Percentiles rank a stretch among this genome's conserved stretches.
phyloP scores from a whole-genome alignment of 2,113 vertebrate genomes.

The Dicrurus megarhynchus region DNA sequence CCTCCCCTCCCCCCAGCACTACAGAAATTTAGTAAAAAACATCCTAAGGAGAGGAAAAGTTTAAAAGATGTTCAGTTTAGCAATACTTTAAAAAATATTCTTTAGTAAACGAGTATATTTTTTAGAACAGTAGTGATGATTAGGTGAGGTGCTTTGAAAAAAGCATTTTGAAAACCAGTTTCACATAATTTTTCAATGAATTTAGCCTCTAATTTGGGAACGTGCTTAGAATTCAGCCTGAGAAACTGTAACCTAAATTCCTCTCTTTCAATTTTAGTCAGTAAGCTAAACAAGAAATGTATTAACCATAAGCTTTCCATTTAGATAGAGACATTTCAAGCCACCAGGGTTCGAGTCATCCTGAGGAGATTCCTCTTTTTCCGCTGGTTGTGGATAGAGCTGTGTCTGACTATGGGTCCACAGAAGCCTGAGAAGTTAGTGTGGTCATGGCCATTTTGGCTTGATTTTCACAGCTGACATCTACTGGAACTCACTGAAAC shows the following conservation, averaged over 20 bases:
- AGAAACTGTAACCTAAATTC: neutral
- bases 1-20: fast-evolving
- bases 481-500: neutral
- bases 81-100: neutral
- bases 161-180: neutral
- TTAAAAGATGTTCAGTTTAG: neutral
- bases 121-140: neutral
- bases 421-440: neutral
- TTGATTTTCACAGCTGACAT: neutral
- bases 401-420: neutral
- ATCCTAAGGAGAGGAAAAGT: neutral
- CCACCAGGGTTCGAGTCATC: neutral
- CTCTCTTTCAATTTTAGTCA: neutral
- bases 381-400: neutral
- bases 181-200: neutral
- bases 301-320: neutral
- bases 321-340: neutral
- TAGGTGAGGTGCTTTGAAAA: neutral
- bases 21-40: neutral
- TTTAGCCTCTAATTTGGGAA: neutral
- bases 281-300: neutral
- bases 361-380: neutral
- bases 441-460: neutral
- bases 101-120: neutral
- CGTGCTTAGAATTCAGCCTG: neutral